Evolutionary conservation across 2,888 invertebrate genomes (phyloP).

Genomic region (Apotomis turbidana): DNA sequence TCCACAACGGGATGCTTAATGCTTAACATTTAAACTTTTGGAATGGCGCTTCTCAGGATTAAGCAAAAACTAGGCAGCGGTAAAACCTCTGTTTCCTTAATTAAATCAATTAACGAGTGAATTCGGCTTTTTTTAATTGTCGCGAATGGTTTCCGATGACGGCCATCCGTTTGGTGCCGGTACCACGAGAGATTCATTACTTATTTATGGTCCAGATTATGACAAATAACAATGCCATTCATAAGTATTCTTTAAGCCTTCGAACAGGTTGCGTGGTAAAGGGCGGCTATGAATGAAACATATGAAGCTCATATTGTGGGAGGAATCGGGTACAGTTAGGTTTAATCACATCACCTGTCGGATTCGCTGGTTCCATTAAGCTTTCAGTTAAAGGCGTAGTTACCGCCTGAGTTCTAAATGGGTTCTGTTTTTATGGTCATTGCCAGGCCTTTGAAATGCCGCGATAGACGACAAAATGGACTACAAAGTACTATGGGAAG

Average conservation of each 20-base stretch:
- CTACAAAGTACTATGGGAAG: neutral
- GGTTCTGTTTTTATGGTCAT: slow-evolving; percentile 12
- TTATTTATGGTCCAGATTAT: slow-evolving; percentile 12
- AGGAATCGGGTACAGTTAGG: slow-evolving; percentile 33
- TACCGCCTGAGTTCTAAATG: slow-evolving; percentile 7
- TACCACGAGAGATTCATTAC: slow-evolving; percentile 28
- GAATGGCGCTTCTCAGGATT: slow-evolving; percentile 61
- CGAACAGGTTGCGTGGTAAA: slow-evolving; percentile 10
- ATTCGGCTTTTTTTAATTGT: slow-evolving; percentile 72
- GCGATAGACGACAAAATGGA: neutral
- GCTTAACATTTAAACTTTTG: slow-evolving; percentile 63
- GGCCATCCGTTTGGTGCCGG: slow-evolving; percentile 57
- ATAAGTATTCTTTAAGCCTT: neutral
- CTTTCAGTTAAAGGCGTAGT: slow-evolving; percentile 4
- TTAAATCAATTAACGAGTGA: slow-evolving; percentile 79
- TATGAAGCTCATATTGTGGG: slow-evolving; percentile 15
- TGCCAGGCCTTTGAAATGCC: slow-evolving; percentile 11
- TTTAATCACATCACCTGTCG: slow-evolving; percentile 39
- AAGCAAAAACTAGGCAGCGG: slow-evolving; percentile 57
- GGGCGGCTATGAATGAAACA: slow-evolving; percentile 39
- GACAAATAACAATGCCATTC: slow-evolving; percentile 1
- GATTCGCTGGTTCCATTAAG: slow-evolving; percentile 11
- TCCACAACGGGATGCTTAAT: slow-evolving; percentile 32
- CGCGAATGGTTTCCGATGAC: slow-evolving; percentile 68
- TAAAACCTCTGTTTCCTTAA: slow-evolving; percentile 78